phyloP scores from a whole-genome alignment of 2,888 invertebrate species.

The Andrena bicolor region DNA sequence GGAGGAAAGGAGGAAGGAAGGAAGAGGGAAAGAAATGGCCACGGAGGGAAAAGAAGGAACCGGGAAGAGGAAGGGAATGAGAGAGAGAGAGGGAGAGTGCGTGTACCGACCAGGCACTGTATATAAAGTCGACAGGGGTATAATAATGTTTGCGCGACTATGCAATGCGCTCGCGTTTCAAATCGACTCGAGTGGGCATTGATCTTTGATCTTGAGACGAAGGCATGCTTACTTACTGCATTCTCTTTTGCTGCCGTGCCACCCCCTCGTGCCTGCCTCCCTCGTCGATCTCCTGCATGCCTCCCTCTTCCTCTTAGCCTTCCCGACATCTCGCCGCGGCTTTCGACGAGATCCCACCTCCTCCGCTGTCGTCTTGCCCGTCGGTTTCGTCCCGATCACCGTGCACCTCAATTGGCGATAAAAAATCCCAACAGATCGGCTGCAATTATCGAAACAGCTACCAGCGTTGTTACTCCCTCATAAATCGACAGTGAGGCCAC shows the following conservation, averaged over 20 bases:
- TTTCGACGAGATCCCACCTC: constrained; percentile 36
- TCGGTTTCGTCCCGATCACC: neutral
- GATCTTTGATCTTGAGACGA: constrained; percentile 75
- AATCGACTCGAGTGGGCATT: constrained; percentile 73
- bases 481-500: neutral
- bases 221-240: constrained; percentile 68
- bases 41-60: constrained; percentile 8
- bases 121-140: constrained; percentile 74
- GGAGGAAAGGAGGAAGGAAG: constrained; percentile 5
- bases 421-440: constrained; percentile 11
- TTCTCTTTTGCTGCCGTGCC: constrained; percentile 66
- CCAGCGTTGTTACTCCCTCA: neutral
- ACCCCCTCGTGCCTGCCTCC: constrained; percentile 41
- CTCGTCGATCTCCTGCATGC: neutral
- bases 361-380: neutral
- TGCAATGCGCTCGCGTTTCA: constrained; percentile 74
- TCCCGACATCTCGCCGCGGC: constrained; percentile 31
- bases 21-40: neutral
- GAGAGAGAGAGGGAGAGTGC: constrained; percentile 39
- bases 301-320: constrained; percentile 26
- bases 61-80: constrained; percentile 5
- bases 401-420: constrained; percentile 14
- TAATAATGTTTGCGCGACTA: constrained; percentile 77
- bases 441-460: constrained; percentile 25
- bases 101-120: constrained; percentile 71